Evolutionary conservation across 2,797 vertebrate genomes (phyloP).

Genomic region (Ctenosaura bakeri): DNA sequence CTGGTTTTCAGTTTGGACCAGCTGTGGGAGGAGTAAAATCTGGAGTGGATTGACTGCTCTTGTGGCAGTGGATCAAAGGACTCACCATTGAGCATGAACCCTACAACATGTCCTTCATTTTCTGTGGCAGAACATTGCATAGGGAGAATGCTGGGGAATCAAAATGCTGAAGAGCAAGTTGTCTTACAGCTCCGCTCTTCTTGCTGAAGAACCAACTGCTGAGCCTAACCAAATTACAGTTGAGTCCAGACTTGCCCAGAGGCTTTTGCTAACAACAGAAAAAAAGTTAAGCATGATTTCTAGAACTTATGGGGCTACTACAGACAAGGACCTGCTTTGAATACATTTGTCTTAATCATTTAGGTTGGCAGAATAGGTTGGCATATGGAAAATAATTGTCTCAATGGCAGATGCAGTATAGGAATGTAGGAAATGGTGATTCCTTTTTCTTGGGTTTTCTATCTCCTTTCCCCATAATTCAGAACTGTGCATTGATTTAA

Average conservation of each 20-base stretch:
- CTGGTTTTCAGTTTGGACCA: no score
- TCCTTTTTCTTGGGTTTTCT: neutral
- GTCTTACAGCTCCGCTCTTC: neutral
- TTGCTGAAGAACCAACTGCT: neutral
- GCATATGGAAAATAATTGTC: neutral
- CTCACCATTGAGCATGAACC: neutral
- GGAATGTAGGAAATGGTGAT: neutral
- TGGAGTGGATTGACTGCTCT: no score
- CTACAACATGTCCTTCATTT: neutral
- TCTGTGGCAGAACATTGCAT: neutral
- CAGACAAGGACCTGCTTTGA: neutral
- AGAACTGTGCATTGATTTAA: neutral
- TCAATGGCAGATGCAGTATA: neutral
- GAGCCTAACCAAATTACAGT: neutral
- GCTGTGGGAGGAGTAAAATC: no score
- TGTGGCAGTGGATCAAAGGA: no score
- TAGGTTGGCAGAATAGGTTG: neutral
- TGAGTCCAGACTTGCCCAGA: neutral
- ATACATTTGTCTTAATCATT: neutral
- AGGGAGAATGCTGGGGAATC: neutral
- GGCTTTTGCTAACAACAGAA: neutral
- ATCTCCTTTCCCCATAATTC: neutral
- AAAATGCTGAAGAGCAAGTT: neutral
- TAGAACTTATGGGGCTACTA: neutral
- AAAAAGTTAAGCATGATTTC: neutral